Percentiles rank a stretch among this genome's conserved stretches.
These are phyloP conservation scores for Synergus japonicus DNA, from an alignment of 2,888 invertebrate species.

Conservation along the genomic window DNA sequence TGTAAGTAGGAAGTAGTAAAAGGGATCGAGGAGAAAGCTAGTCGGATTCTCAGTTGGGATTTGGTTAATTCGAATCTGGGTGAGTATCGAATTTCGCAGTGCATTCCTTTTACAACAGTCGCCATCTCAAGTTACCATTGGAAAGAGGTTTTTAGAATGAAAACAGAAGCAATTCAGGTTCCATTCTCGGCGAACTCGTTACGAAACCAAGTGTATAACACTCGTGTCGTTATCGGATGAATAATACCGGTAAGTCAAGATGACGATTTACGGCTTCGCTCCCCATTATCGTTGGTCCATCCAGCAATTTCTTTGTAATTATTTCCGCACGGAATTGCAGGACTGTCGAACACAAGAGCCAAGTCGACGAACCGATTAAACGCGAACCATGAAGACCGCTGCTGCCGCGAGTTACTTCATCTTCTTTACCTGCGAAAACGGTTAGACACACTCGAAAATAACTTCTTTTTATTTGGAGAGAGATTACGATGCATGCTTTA, in stretches of 20 bases:
- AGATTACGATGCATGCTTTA: conserved; percentile 40
- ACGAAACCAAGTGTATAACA: conserved; percentile 2
- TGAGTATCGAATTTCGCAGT: conserved; percentile 31
- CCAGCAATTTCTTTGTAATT: conserved; percentile 63
- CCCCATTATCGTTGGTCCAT: conserved; percentile 33
- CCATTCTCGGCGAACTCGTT: conserved; percentile 11
- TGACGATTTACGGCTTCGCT: conserved; percentile 11
- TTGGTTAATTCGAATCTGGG: conserved; percentile 33
- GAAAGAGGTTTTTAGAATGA: conserved; percentile 31
- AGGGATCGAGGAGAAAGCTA: conserved; percentile 7
- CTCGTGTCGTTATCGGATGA: conserved; percentile 31
- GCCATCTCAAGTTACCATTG: conserved; percentile 31
- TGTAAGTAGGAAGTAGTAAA: conserved; percentile 16
- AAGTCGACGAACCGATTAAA: conserved; percentile 30
- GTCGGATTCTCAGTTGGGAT: conserved; percentile 23
- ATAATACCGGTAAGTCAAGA: conserved; percentile 13
- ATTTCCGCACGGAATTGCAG: conserved; percentile 51
- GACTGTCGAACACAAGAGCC: background rate
- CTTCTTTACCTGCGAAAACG: conserved; percentile 26
- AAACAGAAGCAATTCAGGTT: conserved; percentile 36
- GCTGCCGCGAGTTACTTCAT: conserved; percentile 22
- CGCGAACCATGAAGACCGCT: background rate
- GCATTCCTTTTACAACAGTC: conserved; percentile 32
- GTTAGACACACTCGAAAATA: conserved; percentile 16
- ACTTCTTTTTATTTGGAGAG: conserved; percentile 30